phyloP scores from a whole-genome alignment of 2,113 vertebrate species.

The Peucedramus taeniatus region DNA sequence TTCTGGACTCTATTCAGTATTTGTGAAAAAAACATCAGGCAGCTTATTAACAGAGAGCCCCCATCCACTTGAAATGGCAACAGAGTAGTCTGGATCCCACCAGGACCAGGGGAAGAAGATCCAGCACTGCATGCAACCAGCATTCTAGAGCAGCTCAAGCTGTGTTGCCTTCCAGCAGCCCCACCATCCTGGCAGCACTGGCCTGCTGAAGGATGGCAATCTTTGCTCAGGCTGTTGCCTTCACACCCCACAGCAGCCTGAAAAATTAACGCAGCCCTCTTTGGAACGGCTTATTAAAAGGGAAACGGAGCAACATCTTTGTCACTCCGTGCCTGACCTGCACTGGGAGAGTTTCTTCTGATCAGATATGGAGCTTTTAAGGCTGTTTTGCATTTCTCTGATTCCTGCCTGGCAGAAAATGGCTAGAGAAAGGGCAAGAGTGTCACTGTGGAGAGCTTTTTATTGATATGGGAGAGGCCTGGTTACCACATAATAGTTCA shows the following conservation, averaged over 20 bases:
- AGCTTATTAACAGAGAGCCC: background rate
- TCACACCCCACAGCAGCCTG: background rate
- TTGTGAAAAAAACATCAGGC: background rate
- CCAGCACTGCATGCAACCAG: background rate
- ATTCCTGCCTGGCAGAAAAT: conserved; percentile 35
- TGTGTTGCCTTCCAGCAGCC: background rate
- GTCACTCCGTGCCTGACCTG: background rate
- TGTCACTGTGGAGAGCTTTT: background rate
- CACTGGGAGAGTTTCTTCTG: background rate
- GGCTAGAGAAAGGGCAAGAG: background rate
- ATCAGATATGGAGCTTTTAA: conserved; percentile 38
- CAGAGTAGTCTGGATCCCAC: background rate
- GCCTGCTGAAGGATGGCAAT: background rate
- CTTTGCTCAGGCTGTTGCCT: background rate
- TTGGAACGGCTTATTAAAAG: background rate
- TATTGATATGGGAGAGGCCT: background rate
- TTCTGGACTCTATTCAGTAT: background rate
- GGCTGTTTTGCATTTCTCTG: conserved; percentile 25
- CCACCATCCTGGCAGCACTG: background rate
- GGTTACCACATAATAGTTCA: background rate
- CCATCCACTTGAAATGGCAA: background rate
- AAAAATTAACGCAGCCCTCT: background rate
- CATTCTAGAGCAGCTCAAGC: background rate
- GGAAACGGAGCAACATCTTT: background rate
- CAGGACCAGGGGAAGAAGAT: background rate